Conservation (phyloP, 2,888 invertebrate genomes). For the Hypena proboscidalis region DNA sequence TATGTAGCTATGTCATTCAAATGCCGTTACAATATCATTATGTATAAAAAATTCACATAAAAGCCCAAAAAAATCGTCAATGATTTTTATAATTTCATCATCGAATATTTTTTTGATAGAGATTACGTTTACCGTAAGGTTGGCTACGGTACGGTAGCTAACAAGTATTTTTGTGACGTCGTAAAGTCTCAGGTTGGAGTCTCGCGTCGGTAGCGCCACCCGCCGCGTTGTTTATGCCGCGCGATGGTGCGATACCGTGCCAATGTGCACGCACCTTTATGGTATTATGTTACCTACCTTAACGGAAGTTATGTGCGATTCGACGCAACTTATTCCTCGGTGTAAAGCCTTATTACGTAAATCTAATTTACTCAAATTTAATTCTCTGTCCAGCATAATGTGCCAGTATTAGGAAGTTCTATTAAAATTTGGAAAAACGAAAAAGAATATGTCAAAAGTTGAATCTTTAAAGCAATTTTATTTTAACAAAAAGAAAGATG, state of each 20-base stretch:
- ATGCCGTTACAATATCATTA: conserved; percentile 38
- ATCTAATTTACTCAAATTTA: conserved; percentile 36
- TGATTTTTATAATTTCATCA: conserved; percentile 35
- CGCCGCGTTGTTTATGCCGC: conserved; percentile 76
- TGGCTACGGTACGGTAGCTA: conserved; percentile 48
- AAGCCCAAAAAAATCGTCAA: conserved; percentile 22
- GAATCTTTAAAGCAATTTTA: too few species aligned
- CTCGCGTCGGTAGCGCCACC: conserved; percentile 73
- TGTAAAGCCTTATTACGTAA: conserved; percentile 44
- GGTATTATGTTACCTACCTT: conserved; percentile 60
- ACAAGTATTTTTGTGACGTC: conserved; percentile 61
- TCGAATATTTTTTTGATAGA: conserved; percentile 13
- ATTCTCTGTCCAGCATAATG: too few species aligned
- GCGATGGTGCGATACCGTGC: conserved; percentile 67
- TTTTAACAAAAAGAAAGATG: too few species aligned
- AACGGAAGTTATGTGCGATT: conserved; percentile 50
- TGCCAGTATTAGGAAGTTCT: not conserved
- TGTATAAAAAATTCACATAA: conserved; percentile 38
- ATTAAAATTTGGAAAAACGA: too few species aligned
- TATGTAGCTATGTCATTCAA: conserved; percentile 45
- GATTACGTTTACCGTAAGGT: conserved; percentile 38
- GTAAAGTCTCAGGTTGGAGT: conserved; percentile 56
- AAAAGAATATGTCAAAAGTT: too few species aligned
- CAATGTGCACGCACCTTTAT: conserved; percentile 69
- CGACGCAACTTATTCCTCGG: conserved; percentile 35